Evolutionary conservation across 1,140 invertebrate genomes (phyloP).

Genomic region (Cotesia chilonis): DNA sequence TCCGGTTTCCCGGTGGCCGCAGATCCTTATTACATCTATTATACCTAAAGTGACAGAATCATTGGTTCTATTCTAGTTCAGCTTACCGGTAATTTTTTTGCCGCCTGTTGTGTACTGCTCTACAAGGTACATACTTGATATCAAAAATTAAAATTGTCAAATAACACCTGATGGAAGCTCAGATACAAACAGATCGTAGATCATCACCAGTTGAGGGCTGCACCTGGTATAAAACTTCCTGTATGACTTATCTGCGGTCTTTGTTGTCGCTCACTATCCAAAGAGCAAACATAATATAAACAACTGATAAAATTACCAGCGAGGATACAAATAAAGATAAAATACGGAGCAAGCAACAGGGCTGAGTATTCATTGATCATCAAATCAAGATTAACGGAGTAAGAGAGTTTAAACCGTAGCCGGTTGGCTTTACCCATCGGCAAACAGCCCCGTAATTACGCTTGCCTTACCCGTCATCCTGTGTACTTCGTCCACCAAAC

Average conservation of each 20-base stretch:
- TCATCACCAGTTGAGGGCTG: background rate
- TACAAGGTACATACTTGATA: no score
- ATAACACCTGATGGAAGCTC: no score
- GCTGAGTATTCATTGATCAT: conserved; percentile 35
- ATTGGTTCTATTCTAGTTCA: conserved; percentile 26
- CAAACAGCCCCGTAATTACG: conserved; percentile 32
- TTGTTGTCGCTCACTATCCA: background rate
- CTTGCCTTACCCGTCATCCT: conserved; percentile 13
- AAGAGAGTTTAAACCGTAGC: conserved; percentile 17
- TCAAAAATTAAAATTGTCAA: no score
- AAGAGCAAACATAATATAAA: background rate
- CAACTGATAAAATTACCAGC: background rate
- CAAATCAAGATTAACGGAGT: conserved; percentile 36
- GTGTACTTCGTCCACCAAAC: conserved; percentile 29
- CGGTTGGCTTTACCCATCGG: conserved; percentile 24
- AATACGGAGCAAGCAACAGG: background rate
- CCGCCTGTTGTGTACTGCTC: no score
- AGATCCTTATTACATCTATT: background rate
- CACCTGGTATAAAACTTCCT: background rate
- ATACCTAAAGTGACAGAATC: conserved; percentile 35
- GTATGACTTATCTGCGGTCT: background rate
- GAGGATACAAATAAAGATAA: conserved; percentile 9
- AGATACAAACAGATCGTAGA: no score
- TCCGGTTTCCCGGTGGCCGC: conserved; percentile 40
- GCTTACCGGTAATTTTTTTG: no score